phyloP scores from a whole-genome alignment of 1,140 invertebrate genomes.

The Oedothorax gibbosus region DNA sequence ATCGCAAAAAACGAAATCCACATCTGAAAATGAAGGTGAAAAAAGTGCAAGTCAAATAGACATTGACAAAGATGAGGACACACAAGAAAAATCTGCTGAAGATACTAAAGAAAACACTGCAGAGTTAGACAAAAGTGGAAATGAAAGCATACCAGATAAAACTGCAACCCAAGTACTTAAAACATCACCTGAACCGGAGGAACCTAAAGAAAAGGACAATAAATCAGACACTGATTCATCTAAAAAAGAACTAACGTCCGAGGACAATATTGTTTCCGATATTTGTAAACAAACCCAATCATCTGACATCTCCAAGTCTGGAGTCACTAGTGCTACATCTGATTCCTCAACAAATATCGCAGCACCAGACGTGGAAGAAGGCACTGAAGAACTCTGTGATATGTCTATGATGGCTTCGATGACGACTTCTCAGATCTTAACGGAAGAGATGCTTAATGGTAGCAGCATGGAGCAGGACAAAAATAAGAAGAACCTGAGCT shows the following conservation, averaged over 20 bases:
- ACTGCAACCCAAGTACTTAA: neutral
- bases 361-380: neutral
- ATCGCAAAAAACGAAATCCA: no score
- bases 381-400: slow-evolving; percentile 20
- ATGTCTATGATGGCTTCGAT: slow-evolving; percentile 37
- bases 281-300: neutral
- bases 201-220: neutral
- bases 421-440: slow-evolving; percentile 55
- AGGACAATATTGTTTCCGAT: neutral
- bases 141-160: neutral
- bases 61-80: neutral
- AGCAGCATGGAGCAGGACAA: neutral
- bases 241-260: neutral
- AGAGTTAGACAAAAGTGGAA: neutral
- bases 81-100: neutral
- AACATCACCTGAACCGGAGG: neutral
- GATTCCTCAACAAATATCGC: neutral
- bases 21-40: no score
- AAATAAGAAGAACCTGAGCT: neutral
- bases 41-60: neutral
- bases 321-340: neutral
- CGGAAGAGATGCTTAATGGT: slow-evolving; percentile 5
- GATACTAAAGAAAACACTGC: neutral
- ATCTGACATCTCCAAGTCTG: neutral
- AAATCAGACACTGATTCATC: neutral